Conservation (phyloP, 2,113 vertebrate genomes). For the Bubo blakistoni region DNA sequence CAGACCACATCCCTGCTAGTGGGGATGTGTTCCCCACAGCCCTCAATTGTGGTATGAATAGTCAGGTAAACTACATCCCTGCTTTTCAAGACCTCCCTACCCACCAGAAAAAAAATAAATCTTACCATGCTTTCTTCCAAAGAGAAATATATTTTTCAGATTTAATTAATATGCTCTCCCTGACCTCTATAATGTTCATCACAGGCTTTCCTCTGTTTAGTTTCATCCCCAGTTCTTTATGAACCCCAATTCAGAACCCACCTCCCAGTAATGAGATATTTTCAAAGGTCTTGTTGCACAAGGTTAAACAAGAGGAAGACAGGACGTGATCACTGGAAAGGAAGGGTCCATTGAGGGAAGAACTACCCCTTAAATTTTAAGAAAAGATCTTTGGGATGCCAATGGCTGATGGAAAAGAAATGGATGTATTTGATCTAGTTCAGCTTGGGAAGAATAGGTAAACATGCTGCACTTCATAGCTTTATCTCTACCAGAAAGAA, state of each 20-base stretch:
- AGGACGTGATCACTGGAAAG: not conserved
- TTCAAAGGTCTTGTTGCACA: not conserved
- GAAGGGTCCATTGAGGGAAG: not conserved
- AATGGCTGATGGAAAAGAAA: not conserved
- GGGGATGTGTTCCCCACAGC: not conserved
- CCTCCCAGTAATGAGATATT: not conserved
- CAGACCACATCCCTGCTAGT: not conserved
- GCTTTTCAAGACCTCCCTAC: not conserved
- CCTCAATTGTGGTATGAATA: not conserved
- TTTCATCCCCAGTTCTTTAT: not conserved
- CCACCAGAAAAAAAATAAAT: not conserved
- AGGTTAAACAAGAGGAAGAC: not conserved
- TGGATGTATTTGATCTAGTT: not conserved
- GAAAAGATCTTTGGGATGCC: not conserved
- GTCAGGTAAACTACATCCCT: not conserved
- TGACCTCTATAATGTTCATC: not conserved
- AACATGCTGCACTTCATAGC: not conserved
- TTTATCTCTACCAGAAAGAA: slow-evolving; percentile 12
- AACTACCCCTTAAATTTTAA: not conserved
- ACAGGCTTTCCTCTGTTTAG: not conserved
- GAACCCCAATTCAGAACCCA: not conserved
- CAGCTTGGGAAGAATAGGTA: not conserved
- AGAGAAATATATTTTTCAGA: not conserved
- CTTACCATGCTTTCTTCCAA: not conserved
- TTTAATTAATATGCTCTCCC: not conserved